Evolutionary conservation across 2,113 vertebrate species (phyloP).

Genomic region (Myiozetetes cayanensis): DNA sequence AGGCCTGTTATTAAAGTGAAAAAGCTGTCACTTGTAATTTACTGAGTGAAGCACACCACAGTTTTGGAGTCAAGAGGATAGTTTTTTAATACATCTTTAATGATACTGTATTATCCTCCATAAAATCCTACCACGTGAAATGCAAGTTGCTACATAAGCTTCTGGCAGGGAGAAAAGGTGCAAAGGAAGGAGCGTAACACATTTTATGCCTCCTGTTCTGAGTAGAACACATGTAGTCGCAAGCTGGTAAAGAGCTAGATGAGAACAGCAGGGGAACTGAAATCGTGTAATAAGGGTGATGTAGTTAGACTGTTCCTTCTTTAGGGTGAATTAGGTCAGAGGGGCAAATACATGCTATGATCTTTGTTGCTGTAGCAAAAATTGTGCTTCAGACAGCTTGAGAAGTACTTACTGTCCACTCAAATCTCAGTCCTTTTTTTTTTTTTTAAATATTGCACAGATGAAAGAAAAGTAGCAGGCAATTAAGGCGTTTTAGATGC

Average conservation of each 20-base stretch:
- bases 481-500: neutral
- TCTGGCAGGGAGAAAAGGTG: neutral
- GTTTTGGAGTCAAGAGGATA: neutral
- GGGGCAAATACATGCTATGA: neutral
- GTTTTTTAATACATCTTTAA: neutral
- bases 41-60: neutral
- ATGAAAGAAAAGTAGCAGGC: neutral
- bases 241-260: neutral
- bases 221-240: neutral
- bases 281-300: neutral
- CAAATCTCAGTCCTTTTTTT: neutral
- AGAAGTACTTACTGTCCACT: neutral
- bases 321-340: neutral
- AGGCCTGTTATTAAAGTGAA: neutral
- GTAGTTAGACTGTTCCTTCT: neutral
- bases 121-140: neutral
- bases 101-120: neutral
- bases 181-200: neutral
- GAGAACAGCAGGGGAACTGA: neutral
- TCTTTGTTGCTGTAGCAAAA: neutral
- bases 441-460: neutral
- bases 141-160: neutral
- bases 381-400: neutral
- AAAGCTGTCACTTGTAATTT: constrained; percentile 16
- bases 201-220: neutral